Base-by-base conservation (phyloP, 2,888 invertebrate genomes). In the Disparrhopalites patrizii region DNA sequence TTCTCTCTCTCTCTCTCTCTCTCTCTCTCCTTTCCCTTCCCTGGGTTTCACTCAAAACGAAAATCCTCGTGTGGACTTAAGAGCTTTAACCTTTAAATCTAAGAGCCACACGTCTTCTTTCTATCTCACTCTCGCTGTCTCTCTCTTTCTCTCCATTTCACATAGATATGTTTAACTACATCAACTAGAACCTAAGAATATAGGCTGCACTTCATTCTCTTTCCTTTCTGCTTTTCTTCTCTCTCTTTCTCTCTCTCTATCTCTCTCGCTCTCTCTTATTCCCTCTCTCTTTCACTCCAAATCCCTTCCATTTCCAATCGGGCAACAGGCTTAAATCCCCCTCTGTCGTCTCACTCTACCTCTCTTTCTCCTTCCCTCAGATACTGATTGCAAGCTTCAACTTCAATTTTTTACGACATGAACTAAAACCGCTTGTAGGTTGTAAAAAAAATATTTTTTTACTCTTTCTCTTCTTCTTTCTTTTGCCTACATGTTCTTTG, bases 381-480 rank as follows among this genome's bases (percentile, higher is more conserved):
- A n/a, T n/a, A n/a, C n/a, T 36, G 8, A 36, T 36, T 36, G 36
- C 52, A 23, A 28, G 28, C 52, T 52, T 52, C 52, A 52, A 52
- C 52, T 52, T 52, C 52, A 13, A 52, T 52, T 27, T 36, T 52
- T 52, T 52, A 52, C 52, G 52, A 52, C 52, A 27, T 27, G 15
- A n/a, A 52, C 23, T 52, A 52, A 52, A 52, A 27, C 28, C 25
- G 52, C 52, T 52, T 52, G 52, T 52, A 27, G 23, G 23, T 25
- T 13, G 52, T 52, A 23, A 27, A 25, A 52, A 52, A 52, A 52
- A 38, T 43, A 5, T 4, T 52, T 3, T 52, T 4, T n/a, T 28
- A 15, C 28, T 2, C n/a, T 27, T 52, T 52, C 47, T n/a, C n/a
- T 36, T 36, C 36, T 36, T 36, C 36, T 36, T 36, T 15, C 36